Base-by-base conservation (phyloP, 1,140 invertebrate species). In the Scaptomyza pallida region DNA sequence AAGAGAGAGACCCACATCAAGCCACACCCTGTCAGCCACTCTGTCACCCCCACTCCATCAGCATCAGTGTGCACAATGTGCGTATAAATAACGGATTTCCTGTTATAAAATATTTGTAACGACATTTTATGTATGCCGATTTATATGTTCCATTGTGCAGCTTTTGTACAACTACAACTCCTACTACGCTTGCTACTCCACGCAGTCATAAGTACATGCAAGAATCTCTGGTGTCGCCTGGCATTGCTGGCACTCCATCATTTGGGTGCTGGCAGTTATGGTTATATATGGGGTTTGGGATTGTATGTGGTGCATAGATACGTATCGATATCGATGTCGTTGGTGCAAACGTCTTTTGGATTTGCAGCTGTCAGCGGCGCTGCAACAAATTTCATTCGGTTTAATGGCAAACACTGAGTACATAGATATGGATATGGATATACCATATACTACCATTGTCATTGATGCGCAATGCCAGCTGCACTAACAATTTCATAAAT, bases 11-110 rank as follows among this genome's bases (percentile, higher is more conserved):
- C 40, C 50, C 21, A 41, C 51, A 43, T 17, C 23, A 47, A 47
- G 10, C n/a, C 54, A 19, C 26, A 6, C 5, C 16, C n/a, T n/a
- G n/a, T n/a, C n/a, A n/a, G n/a, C n/a, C 30, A 30, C 26, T 30
- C 47, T 23, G n/a, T 44, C 5, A 6, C 15, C 35, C 41, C 35
- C 41, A 41, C 63, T 51, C 26, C 52, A 50, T 21, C 47, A 19
- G 26, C 59, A 57, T 47, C 54, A 59, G 37, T 51, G 60, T 61
- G 57, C 52, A 85, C 81, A 85, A 85, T 86, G 69, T 86, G 81
- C 81, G 82, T 86, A 86, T 86, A 86, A 86, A 86, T 86, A 86
- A 86, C 81, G 81, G 81, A 86, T 86, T 86, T 86, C 78, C 81
- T 78, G 81, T 78, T 86, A 88, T 86, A 86, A 86, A 86, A 86